Evolutionary conservation across 2,888 invertebrate species (phyloP).

Genomic region (Pteria penguin): DNA sequence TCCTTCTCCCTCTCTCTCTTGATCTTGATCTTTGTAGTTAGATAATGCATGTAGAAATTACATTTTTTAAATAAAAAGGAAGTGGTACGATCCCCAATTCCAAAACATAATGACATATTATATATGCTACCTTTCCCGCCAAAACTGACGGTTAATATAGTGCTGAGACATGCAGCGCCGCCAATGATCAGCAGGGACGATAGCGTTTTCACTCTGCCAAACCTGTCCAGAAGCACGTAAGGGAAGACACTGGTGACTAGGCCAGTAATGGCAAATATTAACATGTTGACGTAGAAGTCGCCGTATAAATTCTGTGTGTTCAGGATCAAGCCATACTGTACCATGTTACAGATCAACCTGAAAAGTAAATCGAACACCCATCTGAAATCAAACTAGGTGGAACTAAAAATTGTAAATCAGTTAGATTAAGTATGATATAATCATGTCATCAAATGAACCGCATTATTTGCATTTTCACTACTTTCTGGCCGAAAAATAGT

Average conservation of each 20-base stretch:
- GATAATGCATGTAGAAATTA: too few species aligned
- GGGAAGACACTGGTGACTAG: constrained; percentile 57
- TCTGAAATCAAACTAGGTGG: too few species aligned
- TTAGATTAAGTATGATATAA: too few species aligned
- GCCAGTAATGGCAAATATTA: constrained; percentile 59
- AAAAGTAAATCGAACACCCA: background rate
- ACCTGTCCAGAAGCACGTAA: constrained; percentile 56
- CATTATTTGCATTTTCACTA: too few species aligned
- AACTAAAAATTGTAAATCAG: too few species aligned
- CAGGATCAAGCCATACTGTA: constrained; percentile 65
- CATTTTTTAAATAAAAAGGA: too few species aligned
- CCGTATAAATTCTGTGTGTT: constrained; percentile 66
- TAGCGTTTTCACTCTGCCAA: constrained; percentile 56
- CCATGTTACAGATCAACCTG: constrained; percentile 61
- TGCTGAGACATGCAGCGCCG: constrained; percentile 81
- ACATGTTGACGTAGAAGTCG: constrained; percentile 64
- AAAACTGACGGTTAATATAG: constrained; percentile 23
- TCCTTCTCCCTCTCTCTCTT: too few species aligned
- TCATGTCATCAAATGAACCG: too few species aligned
- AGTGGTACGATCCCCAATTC: too few species aligned
- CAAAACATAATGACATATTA: too few species aligned
- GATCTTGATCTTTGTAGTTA: too few species aligned
- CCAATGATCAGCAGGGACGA: constrained; percentile 55
- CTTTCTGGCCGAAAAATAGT: too few species aligned
- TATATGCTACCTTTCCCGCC: background rate